Evolutionary conservation across 1,140 invertebrate species (phyloP).

Genomic region (Meloidogyne floridensis): DNA sequence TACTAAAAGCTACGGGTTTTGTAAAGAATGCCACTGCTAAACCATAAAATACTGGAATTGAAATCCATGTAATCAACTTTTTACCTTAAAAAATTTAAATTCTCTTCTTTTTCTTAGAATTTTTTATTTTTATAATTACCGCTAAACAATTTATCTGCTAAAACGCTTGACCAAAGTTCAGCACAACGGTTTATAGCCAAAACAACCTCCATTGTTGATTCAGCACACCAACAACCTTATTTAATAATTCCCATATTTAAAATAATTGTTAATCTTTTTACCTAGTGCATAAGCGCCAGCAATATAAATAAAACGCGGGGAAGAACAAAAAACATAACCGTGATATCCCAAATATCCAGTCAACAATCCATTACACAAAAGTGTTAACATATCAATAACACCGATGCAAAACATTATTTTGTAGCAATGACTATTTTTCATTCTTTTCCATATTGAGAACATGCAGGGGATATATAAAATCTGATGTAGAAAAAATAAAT

Average conservation of each 20-base stretch:
- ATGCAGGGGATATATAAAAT: constrained; percentile 17
- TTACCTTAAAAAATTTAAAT: neutral
- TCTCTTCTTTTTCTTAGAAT: no score
- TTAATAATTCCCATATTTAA: neutral
- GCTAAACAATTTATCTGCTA: constrained; percentile 15
- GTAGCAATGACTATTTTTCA: neutral
- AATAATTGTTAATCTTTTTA: neutral
- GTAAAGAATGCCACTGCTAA: constrained; percentile 10
- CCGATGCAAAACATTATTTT: constrained; percentile 18
- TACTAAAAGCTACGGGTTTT: constrained; percentile 24
- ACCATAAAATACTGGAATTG: constrained; percentile 21
- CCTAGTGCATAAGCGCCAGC: constrained; percentile 5
- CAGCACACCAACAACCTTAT: constrained; percentile 24
- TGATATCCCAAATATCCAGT: constrained; percentile 1
- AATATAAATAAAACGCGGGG: constrained; percentile 26
- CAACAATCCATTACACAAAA: constrained; percentile 6
- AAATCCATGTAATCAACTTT: neutral
- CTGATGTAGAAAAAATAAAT: neutral
- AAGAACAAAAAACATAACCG: constrained; percentile 28
- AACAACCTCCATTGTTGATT: constrained; percentile 18
- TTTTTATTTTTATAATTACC: no score
- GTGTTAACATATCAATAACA: constrained; percentile 10
- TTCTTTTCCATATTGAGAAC: constrained; percentile 16
- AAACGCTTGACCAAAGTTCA: neutral
- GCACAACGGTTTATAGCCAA: constrained; percentile 33